These are phyloP conservation scores for Synergus laeviventris DNA, from an alignment of 2,888 invertebrate species.

Conservation along the genomic window DNA sequence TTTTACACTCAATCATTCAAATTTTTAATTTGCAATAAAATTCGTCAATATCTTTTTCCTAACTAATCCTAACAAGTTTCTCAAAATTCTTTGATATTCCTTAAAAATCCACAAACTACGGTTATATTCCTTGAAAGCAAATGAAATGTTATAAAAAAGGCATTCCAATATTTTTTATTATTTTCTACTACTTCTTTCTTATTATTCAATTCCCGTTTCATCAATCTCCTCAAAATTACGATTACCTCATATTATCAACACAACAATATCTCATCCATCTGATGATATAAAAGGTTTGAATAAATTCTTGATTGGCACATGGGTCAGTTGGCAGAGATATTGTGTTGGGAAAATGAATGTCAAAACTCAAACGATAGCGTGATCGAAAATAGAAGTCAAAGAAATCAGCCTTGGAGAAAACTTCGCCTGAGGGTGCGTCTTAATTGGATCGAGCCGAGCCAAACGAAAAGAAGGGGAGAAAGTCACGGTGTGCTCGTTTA, in stretches of 20 bases:
- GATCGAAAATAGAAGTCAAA: conserved; percentile 11
- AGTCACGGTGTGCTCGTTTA: conserved; percentile 21
- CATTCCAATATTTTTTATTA: too few relatives aligned
- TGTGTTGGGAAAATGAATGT: neutral
- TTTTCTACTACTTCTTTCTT: neutral
- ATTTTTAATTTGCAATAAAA: too few relatives aligned
- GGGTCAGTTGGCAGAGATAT: neutral
- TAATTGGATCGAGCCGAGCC: conserved; percentile 69
- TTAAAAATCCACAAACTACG: too few relatives aligned
- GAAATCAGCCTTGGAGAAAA: conserved; percentile 8
- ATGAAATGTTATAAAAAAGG: too few relatives aligned
- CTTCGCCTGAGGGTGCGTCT: conserved; percentile 55
- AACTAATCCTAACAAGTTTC: too few relatives aligned
- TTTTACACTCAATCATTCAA: neutral
- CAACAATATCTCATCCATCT: neutral
- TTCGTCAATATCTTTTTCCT: too few relatives aligned
- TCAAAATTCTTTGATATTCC: too few relatives aligned
- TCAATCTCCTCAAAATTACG: too few relatives aligned
- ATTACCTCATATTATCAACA: neutral
- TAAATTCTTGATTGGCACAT: neutral
- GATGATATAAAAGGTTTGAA: neutral
- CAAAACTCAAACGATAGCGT: neutral
- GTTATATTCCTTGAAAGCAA: too few relatives aligned
- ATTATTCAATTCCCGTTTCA: too few relatives aligned
- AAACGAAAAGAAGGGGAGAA: conserved; percentile 11